Base-by-base conservation (phyloP, 2,888 invertebrate species). In the Pocota personata region DNA sequence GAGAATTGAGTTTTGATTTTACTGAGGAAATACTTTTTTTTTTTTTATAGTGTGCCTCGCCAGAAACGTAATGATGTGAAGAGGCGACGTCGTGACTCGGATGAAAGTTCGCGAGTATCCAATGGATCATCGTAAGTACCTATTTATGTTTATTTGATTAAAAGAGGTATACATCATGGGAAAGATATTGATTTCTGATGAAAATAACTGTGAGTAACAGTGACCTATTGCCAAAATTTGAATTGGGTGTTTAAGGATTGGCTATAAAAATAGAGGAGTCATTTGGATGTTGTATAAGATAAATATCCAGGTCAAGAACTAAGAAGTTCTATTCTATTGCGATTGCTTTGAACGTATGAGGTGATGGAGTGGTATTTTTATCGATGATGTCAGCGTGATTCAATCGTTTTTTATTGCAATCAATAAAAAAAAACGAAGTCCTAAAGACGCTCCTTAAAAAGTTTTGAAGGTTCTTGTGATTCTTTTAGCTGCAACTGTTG, bases 41-140 rank as follows among this genome's bases (percentile, higher is more conserved):
- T 32, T 0, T 21, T 48, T 19, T 43, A 50, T 64, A 87, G 32
- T 64, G 91, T 92, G 69, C 88, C 90, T 82, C 92, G 92, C 86
- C 87, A 90, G 77, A 92, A 90, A 82, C 90, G 90, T 86, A 91
- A 89, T 67, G 92, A 91, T 50, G 91, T 89, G n/a, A 92, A 92
- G 84, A 89, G 96, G 79, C 94, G 96, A 82, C 95, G 95, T 88
- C 94, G 96, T 79, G 96, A 96, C 87, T 92, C 93, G 35, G 94
- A 94, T 89, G 91, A 90, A 75, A 94, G 94, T 89, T 93, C 94
- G 32, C 93, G 89, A 87, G 89, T 90, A 73, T 88, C 91, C 87
- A 92, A 92, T 89, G 92, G 91, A 86, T 91, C 92, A 89, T 89
- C 90, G 91, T 91, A 88, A 92, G 92, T 92, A 87, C 32, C 10